Base-by-base conservation (phyloP, 1,140 invertebrate species). In the Delia radicum region DNA sequence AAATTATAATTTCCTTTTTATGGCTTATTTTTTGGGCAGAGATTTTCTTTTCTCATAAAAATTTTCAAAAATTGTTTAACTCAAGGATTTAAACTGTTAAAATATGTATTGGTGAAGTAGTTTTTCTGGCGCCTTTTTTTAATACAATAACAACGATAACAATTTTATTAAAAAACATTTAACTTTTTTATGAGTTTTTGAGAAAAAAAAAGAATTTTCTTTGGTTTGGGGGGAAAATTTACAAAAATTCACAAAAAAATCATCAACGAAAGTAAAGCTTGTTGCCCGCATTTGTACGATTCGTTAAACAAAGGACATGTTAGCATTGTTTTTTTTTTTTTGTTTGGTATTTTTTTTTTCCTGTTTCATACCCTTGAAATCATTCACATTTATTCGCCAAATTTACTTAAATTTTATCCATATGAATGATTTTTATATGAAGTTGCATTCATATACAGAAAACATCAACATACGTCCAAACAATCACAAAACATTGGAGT, bases 291-390 rank as follows among this genome's bases (percentile, higher is more conserved):
- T 85, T 83, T 85, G 82, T 79, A 83, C 83, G 83, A 85, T 85
- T 85, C 83, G 83, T 85, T 85, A 85, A 85, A 84, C 83, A 85
- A 85, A 81, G 83, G 81, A 85, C 82, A 85, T 80, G 82, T 85
- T 85, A 82, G 77, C 74, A 75, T 29, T 63, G 48, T 63, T 74
- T 29, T 63, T 48, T 46, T n/a, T 55, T 26, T 12, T 27, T 18
- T 21, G 1, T 74, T 63, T 74, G 62, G 62, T 63, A 7, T 62
- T 33, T 29, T 55, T 73, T 27, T 24, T 55, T 55, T 55, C 10
- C 18, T 1, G 18, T n/a, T 24, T 5, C 6, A 7, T 55, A 8
- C 10, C 27, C 62, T n/a, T 33, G 6, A 33, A 37, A 24, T 21
- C 12, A 31, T 18, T 31, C 28, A 18, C 13, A 29, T 29, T 67